Evolutionary conservation across 2,797 vertebrate species (phyloP).

Genomic region (Sorex maritimensis): DNA sequence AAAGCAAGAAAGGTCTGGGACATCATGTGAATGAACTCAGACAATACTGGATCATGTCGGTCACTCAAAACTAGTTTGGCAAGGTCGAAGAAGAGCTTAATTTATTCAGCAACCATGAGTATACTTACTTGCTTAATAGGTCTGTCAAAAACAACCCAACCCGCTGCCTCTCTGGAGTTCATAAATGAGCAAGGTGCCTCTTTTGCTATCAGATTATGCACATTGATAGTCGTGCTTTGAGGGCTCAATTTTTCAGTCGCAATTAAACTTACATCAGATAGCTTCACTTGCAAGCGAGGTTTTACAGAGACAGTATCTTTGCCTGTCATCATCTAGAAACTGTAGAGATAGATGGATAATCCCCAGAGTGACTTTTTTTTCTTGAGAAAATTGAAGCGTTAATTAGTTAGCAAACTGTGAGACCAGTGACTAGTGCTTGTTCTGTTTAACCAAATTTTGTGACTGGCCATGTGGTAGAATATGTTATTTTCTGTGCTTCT

Average conservation of each 20-base stretch:
- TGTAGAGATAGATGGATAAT: constrained; percentile 7
- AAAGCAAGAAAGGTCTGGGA: constrained; percentile 70
- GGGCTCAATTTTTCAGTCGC: constrained; percentile 48
- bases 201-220: neutral
- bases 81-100: constrained; percentile 82
- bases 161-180: constrained; percentile 19
- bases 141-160: constrained; percentile 70
- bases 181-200: constrained; percentile 72
- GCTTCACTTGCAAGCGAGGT: constrained; percentile 1
- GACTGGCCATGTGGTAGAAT: neutral
- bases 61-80: constrained; percentile 75
- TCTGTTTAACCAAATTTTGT: neutral
- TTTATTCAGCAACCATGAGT: constrained; percentile 71
- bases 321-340: constrained; percentile 7
- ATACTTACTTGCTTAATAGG: constrained; percentile 74
- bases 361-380: neutral
- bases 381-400: constrained; percentile 38
- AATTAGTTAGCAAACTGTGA: constrained; percentile 2
- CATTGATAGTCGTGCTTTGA: neutral
- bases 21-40: constrained; percentile 51
- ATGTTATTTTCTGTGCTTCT: constrained; percentile 12
- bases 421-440: neutral
- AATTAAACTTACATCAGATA: constrained; percentile 71
- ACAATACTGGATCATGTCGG: constrained; percentile 79
- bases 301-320: constrained; percentile 64